Percentiles rank a stretch among this genome's conserved stretches.
Evolutionary conservation across 2,888 invertebrate genomes (phyloP).

Genomic region (Koerneria pararmatus): DNA sequence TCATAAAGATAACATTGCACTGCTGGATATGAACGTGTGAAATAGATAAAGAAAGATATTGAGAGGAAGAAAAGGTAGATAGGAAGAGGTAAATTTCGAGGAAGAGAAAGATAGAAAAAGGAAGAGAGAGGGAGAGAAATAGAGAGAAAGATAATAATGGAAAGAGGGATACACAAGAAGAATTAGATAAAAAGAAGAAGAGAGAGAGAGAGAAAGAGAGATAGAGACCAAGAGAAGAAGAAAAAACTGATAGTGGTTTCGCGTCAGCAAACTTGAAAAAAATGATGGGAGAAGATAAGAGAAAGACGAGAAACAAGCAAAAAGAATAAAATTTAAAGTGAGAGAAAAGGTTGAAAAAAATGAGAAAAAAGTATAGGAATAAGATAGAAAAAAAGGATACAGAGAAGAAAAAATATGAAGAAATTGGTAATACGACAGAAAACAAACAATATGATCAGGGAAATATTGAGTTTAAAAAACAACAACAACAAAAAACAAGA

Average conservation of each 20-base stretch:
- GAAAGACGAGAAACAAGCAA: background rate
- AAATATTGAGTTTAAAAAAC: too few relatives aligned
- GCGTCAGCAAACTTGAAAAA: background rate
- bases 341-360: background rate
- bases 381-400: background rate
- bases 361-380: background rate
- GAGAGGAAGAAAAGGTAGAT: too few relatives aligned
- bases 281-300: background rate
- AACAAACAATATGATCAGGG: too few relatives aligned
- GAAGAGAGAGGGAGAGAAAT: background rate
- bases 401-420: too few relatives aligned
- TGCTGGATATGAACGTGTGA: too few relatives aligned
- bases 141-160: background rate
- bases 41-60: too few relatives aligned
- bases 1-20: too few relatives aligned
- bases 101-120: background rate
- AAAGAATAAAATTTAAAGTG: background rate
- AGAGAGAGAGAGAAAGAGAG: background rate
- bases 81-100: background rate
- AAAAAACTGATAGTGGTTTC: background rate
- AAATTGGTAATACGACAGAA: too few relatives aligned
- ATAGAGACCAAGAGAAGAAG: background rate
- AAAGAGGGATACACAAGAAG: background rate
- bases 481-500: too few relatives aligned
- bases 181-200: background rate